Evolutionary conservation across 2,888 invertebrate genomes (phyloP).

Genomic region (Meiosimyza platycephala): DNA sequence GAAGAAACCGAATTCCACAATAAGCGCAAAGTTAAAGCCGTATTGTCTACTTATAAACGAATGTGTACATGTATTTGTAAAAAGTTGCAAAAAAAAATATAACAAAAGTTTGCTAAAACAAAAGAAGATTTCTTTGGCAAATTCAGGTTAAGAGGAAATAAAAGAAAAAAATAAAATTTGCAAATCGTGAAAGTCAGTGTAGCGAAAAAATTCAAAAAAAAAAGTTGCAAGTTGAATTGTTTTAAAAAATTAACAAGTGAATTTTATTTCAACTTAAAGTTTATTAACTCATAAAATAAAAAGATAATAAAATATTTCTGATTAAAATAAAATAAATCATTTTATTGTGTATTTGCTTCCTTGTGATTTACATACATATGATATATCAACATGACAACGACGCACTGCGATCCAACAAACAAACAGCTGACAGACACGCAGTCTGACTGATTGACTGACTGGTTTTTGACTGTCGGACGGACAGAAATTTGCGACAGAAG

Average conservation of each 20-base stretch:
- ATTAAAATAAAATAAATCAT: not conserved
- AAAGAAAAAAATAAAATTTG: too few relatives aligned
- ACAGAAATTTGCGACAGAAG: not conserved
- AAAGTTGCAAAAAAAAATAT: too few relatives aligned
- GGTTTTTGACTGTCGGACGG: not conserved
- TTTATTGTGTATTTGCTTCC: not conserved
- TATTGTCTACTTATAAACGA: not conserved
- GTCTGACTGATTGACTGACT: not conserved
- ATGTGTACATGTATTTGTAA: not conserved
- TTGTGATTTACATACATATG: not conserved
- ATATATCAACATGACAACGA: not conserved
- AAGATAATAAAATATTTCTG: not conserved
- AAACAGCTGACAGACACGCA: not conserved
- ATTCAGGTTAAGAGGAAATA: too few relatives aligned
- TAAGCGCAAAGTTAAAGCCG: not conserved
- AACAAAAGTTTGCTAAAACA: too few relatives aligned
- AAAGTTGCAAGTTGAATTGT: not conserved
- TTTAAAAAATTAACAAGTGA: constrained; percentile 3
- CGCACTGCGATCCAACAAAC: not conserved
- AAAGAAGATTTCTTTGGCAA: too few relatives aligned
- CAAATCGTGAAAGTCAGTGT: too few relatives aligned
- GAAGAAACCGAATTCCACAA: constrained; percentile 8
- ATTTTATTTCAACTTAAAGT: not conserved
- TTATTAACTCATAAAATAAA: not conserved
- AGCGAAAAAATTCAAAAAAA: too few relatives aligned